phyloP scores from a whole-genome alignment of 2,888 invertebrate genomes.

The Apodemia hepburni region DNA sequence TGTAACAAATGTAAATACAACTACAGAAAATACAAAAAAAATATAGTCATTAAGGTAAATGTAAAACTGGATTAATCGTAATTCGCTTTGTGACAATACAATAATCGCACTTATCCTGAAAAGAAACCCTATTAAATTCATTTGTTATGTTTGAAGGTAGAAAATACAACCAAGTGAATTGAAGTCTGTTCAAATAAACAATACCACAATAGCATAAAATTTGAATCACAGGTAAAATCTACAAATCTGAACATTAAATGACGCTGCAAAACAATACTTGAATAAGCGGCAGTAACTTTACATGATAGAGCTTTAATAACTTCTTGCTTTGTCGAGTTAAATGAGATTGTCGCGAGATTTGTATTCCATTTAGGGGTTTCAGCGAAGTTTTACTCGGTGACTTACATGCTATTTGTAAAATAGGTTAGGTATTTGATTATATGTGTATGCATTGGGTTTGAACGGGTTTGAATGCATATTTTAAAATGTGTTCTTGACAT shows the following conservation, averaged over 20 bases:
- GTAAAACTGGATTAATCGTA: too few species aligned
- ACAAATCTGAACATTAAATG: slow-evolving; percentile 8
- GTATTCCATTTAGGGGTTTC: slow-evolving; percentile 21
- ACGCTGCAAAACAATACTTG: slow-evolving; percentile 11
- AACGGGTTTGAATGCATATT: background rate
- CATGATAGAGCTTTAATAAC: slow-evolving; percentile 15
- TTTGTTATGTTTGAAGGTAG: background rate
- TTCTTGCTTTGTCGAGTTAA: slow-evolving; percentile 20
- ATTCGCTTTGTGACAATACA: too few species aligned
- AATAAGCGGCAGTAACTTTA: slow-evolving; percentile 15
- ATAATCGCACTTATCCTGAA: too few species aligned
- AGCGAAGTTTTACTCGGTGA: slow-evolving; percentile 12
- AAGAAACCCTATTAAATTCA: background rate
- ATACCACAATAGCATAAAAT: background rate
- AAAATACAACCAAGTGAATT: background rate
- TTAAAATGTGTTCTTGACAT: slow-evolving; percentile 7
- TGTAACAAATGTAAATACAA: too few species aligned
- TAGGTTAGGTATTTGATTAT: slow-evolving; percentile 13
- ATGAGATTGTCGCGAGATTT: slow-evolving; percentile 19
- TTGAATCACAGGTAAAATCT: slow-evolving; percentile 9
- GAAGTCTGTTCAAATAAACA: background rate
- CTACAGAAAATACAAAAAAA: too few species aligned
- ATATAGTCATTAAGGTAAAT: too few species aligned
- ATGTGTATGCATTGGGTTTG: background rate
- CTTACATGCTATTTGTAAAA: slow-evolving; percentile 7